Conservation (phyloP, 2,113 vertebrate genomes). For the Numida meleagris region DNA sequence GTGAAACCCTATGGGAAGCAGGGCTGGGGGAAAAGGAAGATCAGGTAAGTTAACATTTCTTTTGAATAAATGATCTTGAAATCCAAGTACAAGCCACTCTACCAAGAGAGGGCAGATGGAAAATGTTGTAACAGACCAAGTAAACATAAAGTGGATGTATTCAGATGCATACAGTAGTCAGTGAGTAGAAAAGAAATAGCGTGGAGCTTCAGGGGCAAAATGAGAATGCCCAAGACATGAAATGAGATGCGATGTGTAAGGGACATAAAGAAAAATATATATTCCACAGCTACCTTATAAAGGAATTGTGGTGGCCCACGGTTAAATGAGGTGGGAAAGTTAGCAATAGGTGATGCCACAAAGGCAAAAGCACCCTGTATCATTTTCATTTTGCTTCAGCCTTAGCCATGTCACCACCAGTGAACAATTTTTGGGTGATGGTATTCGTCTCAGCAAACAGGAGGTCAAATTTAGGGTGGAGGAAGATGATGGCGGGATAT, state of each 20-base stretch:
- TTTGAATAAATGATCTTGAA: neutral
- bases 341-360: neutral
- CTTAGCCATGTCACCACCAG: neutral
- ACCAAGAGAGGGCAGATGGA: neutral
- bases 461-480: neutral
- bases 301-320: neutral
- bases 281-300: neutral
- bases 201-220: neutral
- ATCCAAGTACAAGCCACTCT: neutral
- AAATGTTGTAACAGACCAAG: no score
- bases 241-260: neutral
- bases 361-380: neutral
- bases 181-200: neutral
- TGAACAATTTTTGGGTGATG: neutral
- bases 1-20: neutral
- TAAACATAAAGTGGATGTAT: neutral
- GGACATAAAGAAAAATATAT: neutral
- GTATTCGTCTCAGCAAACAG: neutral
- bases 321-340: neutral
- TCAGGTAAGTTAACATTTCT: neutral
- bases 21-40: neutral
- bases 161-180: neutral
- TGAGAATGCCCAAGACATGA: neutral
- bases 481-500: neutral
- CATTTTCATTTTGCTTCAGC: neutral